phyloP scores from a whole-genome alignment of 2,113 vertebrate species.

The Cinclus cinclus region DNA sequence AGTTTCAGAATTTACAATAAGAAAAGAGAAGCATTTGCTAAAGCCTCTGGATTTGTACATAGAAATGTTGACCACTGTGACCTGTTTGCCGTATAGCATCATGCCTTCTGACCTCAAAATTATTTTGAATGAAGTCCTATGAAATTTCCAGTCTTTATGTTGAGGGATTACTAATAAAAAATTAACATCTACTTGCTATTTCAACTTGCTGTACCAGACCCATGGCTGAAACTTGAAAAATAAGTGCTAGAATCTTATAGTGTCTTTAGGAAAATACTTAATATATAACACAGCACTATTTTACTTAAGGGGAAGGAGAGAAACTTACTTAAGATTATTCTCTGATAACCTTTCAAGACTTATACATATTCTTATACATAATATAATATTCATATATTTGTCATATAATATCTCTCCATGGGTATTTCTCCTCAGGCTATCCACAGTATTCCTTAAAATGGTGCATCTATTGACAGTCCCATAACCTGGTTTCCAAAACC shows the following conservation, averaged over 20 bases:
- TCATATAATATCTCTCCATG: not conserved
- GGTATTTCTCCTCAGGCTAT: not conserved
- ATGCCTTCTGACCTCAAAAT: not conserved
- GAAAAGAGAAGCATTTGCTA: not conserved
- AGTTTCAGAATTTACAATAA: not conserved
- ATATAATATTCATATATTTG: not conserved
- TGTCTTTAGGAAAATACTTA: not conserved
- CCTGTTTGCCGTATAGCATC: not conserved
- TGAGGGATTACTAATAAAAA: not conserved
- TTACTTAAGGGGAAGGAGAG: not conserved
- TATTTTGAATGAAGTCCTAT: not conserved
- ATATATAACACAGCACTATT: not conserved
- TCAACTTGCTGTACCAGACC: not conserved
- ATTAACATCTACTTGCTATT: not conserved
- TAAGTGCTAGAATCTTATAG: not conserved
- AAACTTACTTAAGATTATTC: not conserved
- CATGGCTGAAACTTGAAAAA: not conserved
- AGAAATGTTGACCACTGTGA: not conserved
- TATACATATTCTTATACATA: not conserved
- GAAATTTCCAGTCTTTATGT: not conserved
- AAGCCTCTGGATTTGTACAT: not conserved
- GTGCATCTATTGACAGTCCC: not conserved
- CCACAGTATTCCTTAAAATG: not conserved
- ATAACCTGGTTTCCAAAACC: not conserved
- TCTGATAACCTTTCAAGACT: not conserved